Base-by-base conservation (phyloP, 2,113 vertebrate genomes). In the Craseonycteris thonglongyai region DNA sequence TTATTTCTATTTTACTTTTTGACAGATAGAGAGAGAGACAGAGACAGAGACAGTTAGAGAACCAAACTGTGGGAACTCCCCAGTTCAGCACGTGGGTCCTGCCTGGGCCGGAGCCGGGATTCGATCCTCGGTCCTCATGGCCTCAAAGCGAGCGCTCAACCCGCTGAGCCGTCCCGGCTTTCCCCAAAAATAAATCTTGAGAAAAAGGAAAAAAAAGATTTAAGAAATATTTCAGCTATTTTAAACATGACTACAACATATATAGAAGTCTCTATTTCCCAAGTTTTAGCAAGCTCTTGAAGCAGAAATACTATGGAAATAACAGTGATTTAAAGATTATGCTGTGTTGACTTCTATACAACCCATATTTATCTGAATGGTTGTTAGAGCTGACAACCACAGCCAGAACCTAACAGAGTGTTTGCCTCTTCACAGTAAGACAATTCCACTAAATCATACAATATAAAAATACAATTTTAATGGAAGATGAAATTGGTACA, bases 271-370 rank as follows among this genome's bases (percentile, higher is more conserved):
- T 11, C 3, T 33, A 3, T 63, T 66, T 88, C 42, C 21, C 11
- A 75, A 87, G 30, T 6, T 71, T 74, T 54, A 81, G 47, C 16
- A 71, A 16, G 45, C 24, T 90, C 15, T 56, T 88, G 24, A 80
- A 61, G 33, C 10, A 90, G 21, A 93, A 95, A 75, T 81, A 38
- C 11, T 47, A 26, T 74, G 78, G 10, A 94, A 93, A 88, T 80
- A 58, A 87, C 10, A 86, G 42, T 88, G 28, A 85, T 81, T 90
- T 95, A 94, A 83, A 83, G 40, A 88, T 68, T 28, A 59, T 71
- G 40, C 75, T 86, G 45, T 86, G 72, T 45, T 71, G 71, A 33
- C 35, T 19, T 79, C 22, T 59, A 14, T 24, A 38, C 7, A 89
- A 83, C 16, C 19, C 9, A 35, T 45, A 66, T 82, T 84, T 33